Evolutionary conservation across 2,113 vertebrate genomes (phyloP).

Genomic region (Eudyptes chrysolophus): DNA sequence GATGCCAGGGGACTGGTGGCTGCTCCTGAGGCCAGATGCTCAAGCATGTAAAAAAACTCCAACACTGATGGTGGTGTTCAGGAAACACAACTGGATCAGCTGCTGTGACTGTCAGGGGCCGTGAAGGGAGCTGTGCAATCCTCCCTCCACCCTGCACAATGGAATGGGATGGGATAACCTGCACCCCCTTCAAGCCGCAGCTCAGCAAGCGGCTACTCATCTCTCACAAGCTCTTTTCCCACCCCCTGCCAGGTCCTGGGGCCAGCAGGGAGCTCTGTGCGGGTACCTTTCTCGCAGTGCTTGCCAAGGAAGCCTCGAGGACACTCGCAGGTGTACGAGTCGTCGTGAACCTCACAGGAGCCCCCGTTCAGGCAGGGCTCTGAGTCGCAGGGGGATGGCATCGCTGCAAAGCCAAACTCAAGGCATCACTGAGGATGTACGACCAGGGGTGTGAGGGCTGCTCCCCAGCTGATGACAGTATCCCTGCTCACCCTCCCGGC

Average conservation of each 20-base stretch:
- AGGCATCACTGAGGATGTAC: accelerated
- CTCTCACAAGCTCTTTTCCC: background rate
- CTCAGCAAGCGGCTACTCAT: background rate
- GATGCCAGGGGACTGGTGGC: background rate
- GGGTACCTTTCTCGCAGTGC: conserved; percentile 92
- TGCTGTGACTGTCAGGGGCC: accelerated
- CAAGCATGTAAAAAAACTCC: background rate
- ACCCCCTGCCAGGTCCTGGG: background rate
- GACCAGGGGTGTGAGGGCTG: background rate
- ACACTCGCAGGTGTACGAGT: conserved; percentile 89
- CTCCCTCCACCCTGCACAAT: background rate
- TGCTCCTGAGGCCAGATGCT: background rate
- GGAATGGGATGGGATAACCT: background rate
- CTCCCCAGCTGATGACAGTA: background rate
- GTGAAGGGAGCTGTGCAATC: background rate
- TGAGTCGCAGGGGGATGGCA: conserved; percentile 93
- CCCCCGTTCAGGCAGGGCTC: conserved; percentile 95
- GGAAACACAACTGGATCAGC: background rate
- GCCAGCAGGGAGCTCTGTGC: background rate
- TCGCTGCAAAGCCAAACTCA: conserved; percentile 79
- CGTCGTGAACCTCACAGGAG: conserved; percentile 85
- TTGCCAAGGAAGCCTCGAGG: conserved; percentile 86
- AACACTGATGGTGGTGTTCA: background rate
- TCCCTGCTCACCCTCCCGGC: accelerated
- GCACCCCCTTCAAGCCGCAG: background rate